Evolutionary conservation across 2,113 vertebrate genomes (phyloP).

Genomic region (Dinomys branickii): DNA sequence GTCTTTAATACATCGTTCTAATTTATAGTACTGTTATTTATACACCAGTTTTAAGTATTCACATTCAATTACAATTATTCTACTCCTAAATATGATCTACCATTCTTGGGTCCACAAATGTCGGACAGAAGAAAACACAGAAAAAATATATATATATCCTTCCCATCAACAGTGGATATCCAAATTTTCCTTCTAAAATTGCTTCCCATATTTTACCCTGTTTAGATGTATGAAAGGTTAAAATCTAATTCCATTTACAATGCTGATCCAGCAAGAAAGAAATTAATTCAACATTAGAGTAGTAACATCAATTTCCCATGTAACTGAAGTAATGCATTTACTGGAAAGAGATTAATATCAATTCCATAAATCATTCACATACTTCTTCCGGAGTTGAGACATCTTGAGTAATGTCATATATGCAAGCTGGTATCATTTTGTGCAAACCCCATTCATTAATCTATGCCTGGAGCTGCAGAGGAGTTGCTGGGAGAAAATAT

Average conservation of each 20-base stretch:
- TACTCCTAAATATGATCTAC: slow-evolving; percentile 59
- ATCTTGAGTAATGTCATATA: slow-evolving; percentile 91
- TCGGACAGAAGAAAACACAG: slow-evolving; percentile 39
- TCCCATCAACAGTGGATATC: slow-evolving; percentile 36
- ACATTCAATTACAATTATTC: slow-evolving; percentile 69
- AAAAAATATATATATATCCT: slow-evolving; percentile 16
- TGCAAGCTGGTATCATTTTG: slow-evolving; percentile 92
- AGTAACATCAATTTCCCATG: slow-evolving; percentile 93
- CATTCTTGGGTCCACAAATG: slow-evolving; percentile 46
- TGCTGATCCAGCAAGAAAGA: slow-evolving; percentile 91
- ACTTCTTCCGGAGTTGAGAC: slow-evolving; percentile 92
- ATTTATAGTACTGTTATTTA: slow-evolving; percentile 64
- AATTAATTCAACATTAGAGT: slow-evolving; percentile 93
- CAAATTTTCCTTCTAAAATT: slow-evolving; percentile 74
- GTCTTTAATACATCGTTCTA: slow-evolving; percentile 56
- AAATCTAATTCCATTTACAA: slow-evolving; percentile 88
- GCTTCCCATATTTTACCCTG: slow-evolving; percentile 72
- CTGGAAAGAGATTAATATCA: slow-evolving; percentile 98
- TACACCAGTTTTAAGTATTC: slow-evolving; percentile 67
- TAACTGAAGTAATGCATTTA: slow-evolving; percentile 96
- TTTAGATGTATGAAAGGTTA: slow-evolving; percentile 87
- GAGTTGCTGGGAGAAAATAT: slow-evolving; percentile 87
- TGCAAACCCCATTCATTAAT: slow-evolving; percentile 91
- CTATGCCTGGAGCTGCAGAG: slow-evolving; percentile 88
- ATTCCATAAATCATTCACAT: slow-evolving; percentile 98